Base-by-base conservation (phyloP, 2,797 vertebrate genomes). In the Enteromius unitaeniatus region DNA sequence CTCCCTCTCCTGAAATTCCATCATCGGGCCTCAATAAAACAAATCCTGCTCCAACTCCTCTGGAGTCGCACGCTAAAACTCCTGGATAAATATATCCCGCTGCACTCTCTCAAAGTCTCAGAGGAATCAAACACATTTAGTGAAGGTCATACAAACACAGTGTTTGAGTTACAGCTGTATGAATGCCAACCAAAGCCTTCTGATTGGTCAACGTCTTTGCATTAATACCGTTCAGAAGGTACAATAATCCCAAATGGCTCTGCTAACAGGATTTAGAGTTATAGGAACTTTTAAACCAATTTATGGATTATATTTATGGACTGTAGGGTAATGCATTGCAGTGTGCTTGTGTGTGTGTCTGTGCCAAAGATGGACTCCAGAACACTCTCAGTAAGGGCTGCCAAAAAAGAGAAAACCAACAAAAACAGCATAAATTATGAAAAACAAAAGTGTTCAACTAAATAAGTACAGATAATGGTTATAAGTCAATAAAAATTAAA, bases 1-100 rank as follows among this genome's bases (percentile, higher is more conserved):
- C 92, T 85, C 92, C 89, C 90, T 91, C 91, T 91, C 78, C 78
- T 51, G 62, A 53, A 93, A 94, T 91, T 92, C 92, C 93, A 92
- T 93, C 94, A 94, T 93, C 93, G 92, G 93, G 92, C 89, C 93
- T 93, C 92, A 93, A 85, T 93, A 92, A 94, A 94, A 93, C 93
- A 94, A 93, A 93, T 93, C 93, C 91, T 93, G 90, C 90, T 90
- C 91, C 85, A 91, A 87, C 89, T 92, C 90, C 87, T 93, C 90
- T 47, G 83, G 87, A 83, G 83, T 89, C 90, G 88, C 89, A 28
- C 40, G 9, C 21, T 69, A 51, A 82, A 51, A 68, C 81, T 67
- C 72, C 28, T 28, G 80, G 81, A 83, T 76, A 83, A 76, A 83
- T 76, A 76, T 75, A 67, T 68, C 47, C 31, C 47, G 4, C 73